Percentiles rank a stretch among this genome's conserved stretches.
phyloP scores from a whole-genome alignment of 2,113 vertebrate genomes.

The Oenanthe melanoleuca region DNA sequence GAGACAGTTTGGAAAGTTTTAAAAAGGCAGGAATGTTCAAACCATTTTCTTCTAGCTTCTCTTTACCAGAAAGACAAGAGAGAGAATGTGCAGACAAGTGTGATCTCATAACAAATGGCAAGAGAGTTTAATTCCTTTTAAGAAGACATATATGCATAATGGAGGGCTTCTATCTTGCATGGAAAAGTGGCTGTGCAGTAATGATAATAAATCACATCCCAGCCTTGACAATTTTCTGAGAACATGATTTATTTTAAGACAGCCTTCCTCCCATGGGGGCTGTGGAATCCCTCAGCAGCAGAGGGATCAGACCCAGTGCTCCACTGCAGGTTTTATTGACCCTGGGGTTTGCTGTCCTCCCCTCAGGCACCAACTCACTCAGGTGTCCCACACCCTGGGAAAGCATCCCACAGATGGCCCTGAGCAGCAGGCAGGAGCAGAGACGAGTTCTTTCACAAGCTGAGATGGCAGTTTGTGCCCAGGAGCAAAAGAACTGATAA shows the following conservation, averaged over 20 bases:
- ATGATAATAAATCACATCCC: neutral
- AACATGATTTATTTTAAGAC: neutral
- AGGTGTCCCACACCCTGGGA: constrained; percentile 25
- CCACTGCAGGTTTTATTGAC: neutral
- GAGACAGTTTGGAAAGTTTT: neutral
- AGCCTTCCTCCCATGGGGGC: neutral
- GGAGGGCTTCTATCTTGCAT: neutral
- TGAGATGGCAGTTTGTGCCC: constrained; percentile 50
- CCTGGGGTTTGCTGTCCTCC: neutral
- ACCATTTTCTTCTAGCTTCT: neutral
- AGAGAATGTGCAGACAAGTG: neutral
- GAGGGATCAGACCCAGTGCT: neutral
- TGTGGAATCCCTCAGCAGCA: neutral
- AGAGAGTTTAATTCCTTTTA: neutral
- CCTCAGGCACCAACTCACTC: neutral
- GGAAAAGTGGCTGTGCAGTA: neutral
- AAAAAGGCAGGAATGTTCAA: constrained; percentile 21
- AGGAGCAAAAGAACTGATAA: constrained; percentile 55
- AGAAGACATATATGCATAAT: neutral
- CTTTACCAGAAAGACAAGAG: neutral
- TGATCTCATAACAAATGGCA: neutral
- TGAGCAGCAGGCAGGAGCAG: neutral
- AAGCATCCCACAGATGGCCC: neutral
- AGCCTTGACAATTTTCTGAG: neutral
- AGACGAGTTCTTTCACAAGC: constrained; percentile 3